phyloP scores from a whole-genome alignment of 2,797 vertebrate genomes.

The Argentina silus region DNA sequence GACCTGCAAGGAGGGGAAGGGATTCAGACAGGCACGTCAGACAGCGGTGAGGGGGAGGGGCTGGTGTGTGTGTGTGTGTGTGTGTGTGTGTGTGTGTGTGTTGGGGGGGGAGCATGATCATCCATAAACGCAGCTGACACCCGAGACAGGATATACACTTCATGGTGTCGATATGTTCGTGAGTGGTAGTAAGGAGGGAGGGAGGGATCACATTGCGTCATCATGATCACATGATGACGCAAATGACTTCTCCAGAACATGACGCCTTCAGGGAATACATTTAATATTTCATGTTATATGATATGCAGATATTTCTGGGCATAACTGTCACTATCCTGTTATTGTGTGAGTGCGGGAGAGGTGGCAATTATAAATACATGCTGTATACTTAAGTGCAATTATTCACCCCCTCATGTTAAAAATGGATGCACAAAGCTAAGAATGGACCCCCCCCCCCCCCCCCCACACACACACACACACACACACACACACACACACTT shows the following conservation, averaged over 20 bases:
- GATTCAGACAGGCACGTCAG: slow-evolving; percentile 39
- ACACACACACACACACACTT: too few relatives aligned
- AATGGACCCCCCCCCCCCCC: too few relatives aligned
- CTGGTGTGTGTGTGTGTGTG: slow-evolving; percentile 30
- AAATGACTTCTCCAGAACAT: not conserved
- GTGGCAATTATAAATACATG: too few relatives aligned
- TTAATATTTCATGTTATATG: too few relatives aligned
- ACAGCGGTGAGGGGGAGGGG: slow-evolving; percentile 47
- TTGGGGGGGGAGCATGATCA: slow-evolving; percentile 35
- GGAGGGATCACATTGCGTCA: too few relatives aligned
- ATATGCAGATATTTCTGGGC: too few relatives aligned
- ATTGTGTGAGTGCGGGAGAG: too few relatives aligned
- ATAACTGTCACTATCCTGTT: too few relatives aligned
- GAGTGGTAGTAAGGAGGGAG: slow-evolving; percentile 47
- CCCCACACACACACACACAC: too few relatives aligned
- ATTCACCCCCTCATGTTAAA: not conserved
- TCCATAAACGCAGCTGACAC: slow-evolving; percentile 68
- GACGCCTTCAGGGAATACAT: not conserved
- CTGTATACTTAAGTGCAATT: too few relatives aligned
- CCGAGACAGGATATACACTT: slow-evolving; percentile 70
- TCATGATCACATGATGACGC: slow-evolving; percentile 62
- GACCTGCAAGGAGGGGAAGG: slow-evolving; percentile 40
- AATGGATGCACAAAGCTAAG: too few relatives aligned
- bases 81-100: slow-evolving; percentile 8
- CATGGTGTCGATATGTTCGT: slow-evolving; percentile 68